Evolutionary conservation across 1,140 invertebrate genomes (phyloP).

Genomic region (Scaptomyza hsui): DNA sequence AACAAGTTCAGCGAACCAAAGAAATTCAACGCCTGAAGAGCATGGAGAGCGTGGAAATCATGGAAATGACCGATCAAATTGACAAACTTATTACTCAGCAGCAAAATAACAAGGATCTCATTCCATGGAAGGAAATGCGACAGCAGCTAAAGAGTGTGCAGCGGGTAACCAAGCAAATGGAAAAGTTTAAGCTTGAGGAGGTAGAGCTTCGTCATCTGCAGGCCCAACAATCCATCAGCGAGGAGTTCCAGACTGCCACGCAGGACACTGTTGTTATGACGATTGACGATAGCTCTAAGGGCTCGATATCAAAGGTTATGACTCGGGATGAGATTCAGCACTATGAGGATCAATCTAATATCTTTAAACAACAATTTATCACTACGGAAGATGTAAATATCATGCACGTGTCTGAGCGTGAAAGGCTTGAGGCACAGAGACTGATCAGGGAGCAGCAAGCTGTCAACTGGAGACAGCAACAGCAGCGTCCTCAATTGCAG

Average conservation of each 20-base stretch:
- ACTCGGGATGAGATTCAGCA: slow-evolving; percentile 64
- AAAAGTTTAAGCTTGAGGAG: slow-evolving; percentile 83
- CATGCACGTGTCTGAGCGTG: slow-evolving; percentile 71
- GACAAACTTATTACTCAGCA: slow-evolving; percentile 76
- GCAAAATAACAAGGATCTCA: slow-evolving; percentile 67
- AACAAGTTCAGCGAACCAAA: slow-evolving; percentile 62
- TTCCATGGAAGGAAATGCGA: slow-evolving; percentile 83
- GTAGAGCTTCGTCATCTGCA: slow-evolving; percentile 71
- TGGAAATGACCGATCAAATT: slow-evolving; percentile 82
- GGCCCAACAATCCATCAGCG: slow-evolving; percentile 57
- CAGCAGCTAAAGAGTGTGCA: slow-evolving; percentile 81
- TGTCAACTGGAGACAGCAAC: slow-evolving; percentile 73
- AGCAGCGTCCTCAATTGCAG: slow-evolving; percentile 63
- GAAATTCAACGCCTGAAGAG: slow-evolving; percentile 80
- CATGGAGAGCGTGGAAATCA: slow-evolving; percentile 83
- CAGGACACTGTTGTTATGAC: slow-evolving; percentile 58
- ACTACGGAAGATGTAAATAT: slow-evolving; percentile 79
- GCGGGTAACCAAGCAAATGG: slow-evolving; percentile 74
- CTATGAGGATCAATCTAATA: slow-evolving; percentile 66
- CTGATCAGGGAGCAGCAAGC: slow-evolving; percentile 67
- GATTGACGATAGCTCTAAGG: slow-evolving; percentile 74
- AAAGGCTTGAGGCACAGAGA: slow-evolving; percentile 73
- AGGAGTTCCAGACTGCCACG: slow-evolving; percentile 54
- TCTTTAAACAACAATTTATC: slow-evolving; percentile 70
- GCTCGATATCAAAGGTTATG: slow-evolving; percentile 72